phyloP scores from a whole-genome alignment of 2,797 vertebrate species.

The Limosa lapponica region DNA sequence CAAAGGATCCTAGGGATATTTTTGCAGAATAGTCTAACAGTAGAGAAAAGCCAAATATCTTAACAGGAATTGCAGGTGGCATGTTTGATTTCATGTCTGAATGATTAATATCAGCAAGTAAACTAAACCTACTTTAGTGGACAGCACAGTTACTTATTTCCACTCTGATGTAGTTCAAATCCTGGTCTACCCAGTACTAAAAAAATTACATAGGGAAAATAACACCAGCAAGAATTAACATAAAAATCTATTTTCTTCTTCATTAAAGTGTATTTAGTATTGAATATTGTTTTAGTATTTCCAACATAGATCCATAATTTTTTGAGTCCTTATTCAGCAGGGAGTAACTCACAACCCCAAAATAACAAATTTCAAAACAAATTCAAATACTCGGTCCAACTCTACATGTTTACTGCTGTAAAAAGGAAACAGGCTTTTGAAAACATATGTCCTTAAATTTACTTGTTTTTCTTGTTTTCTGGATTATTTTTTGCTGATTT shows the following conservation, averaged over 20 bases:
- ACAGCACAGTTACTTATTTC: background rate
- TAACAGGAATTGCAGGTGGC: background rate
- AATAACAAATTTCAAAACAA: background rate
- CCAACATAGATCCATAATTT: background rate
- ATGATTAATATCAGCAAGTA: background rate
- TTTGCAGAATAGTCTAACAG: background rate
- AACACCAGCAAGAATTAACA: background rate
- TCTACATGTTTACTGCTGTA: fast-evolving
- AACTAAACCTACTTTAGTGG: background rate
- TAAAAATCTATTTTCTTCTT: background rate
- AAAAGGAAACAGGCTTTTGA: background rate
- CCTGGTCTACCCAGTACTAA: background rate
- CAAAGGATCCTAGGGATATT: background rate
- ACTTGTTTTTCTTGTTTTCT: background rate
- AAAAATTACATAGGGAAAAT: background rate
- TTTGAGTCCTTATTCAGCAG: background rate
- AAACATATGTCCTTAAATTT: background rate
- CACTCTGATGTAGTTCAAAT: background rate
- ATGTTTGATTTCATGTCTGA: background rate
- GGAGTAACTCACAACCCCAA: background rate
- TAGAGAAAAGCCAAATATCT: background rate
- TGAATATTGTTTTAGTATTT: background rate
- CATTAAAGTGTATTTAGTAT: background rate
- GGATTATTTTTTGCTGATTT: background rate
- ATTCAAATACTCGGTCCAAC: background rate